A percentile compares a stretch with the other conserved stretches of the same genome.
These are phyloP conservation scores for Procambarus clarkii DNA, from an alignment of 1,140 invertebrate species.

Conservation along the genomic window DNA sequence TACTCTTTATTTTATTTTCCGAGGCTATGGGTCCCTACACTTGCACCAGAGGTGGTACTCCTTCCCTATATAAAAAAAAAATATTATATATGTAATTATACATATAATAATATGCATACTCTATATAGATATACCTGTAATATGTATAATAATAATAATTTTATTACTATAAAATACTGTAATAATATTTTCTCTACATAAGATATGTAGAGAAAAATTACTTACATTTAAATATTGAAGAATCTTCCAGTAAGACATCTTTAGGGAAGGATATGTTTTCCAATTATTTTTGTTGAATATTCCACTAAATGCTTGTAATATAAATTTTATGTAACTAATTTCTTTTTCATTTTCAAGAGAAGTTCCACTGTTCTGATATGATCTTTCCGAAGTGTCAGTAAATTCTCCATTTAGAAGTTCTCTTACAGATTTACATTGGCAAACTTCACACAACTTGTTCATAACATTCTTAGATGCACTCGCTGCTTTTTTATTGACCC, in stretches of 20 bases:
- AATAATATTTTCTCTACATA: no score
- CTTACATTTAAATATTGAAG: conserved; percentile 18
- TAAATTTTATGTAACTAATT: neutral
- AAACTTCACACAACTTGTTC: conserved; percentile 32
- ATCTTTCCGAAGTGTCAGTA: neutral
- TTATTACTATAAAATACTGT: no score
- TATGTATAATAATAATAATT: no score
- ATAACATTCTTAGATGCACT: neutral
- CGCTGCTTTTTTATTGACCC: conserved; percentile 24
- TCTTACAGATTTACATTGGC: conserved; percentile 10
- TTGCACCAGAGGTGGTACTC: no score
- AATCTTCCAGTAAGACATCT: conserved; percentile 38
- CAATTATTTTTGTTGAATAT: conserved; percentile 34
- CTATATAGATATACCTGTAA: no score
- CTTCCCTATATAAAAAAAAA: no score
- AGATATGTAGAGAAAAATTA: neutral
- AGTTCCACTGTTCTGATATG: neutral
- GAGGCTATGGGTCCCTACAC: no score
- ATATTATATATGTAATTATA: neutral
- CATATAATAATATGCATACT: no score
- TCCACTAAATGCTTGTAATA: conserved; percentile 19
- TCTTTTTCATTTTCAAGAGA: neutral
- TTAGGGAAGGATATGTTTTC: conserved; percentile 17
- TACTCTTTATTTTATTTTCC: no score
- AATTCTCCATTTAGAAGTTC: neutral